Conservation (phyloP, 2,797 vertebrate species). For the Oryzias sinensis region DNA sequence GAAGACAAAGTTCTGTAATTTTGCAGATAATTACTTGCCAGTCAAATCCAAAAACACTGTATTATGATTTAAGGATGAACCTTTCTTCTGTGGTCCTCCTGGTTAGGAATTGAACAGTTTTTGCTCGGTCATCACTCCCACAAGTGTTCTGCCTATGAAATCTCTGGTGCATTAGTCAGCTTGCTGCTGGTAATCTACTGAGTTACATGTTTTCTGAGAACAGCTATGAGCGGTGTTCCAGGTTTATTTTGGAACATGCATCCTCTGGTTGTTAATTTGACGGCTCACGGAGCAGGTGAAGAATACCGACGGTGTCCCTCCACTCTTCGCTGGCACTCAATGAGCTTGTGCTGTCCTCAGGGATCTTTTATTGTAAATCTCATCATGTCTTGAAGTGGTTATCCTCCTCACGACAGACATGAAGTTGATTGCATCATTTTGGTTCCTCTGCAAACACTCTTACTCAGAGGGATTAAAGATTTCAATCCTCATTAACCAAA, state of each 20-base stretch:
- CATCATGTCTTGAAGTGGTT: constrained; percentile 1
- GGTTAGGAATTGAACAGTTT: constrained; percentile 25
- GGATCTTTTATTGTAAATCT: neutral
- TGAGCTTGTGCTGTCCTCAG: neutral
- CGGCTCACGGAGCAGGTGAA: constrained; percentile 25
- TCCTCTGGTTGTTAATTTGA: constrained; percentile 33
- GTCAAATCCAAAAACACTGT: too few relatives aligned
- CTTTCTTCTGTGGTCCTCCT: constrained; percentile 6
- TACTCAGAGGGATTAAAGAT: constrained; percentile 24
- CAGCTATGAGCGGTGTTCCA: constrained; percentile 41
- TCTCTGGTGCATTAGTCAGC: constrained; percentile 69
- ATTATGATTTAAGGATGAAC: too few relatives aligned
- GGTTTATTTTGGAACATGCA: constrained; percentile 24
- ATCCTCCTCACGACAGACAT: constrained; percentile 9
- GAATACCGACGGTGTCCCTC: constrained; percentile 20
- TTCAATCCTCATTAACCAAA: constrained; percentile 41
- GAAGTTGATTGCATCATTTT: constrained; percentile 25
- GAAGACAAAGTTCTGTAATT: constrained; percentile 7
- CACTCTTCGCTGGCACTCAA: neutral
- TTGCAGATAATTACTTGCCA: neutral
- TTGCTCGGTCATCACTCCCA: constrained; percentile 43
- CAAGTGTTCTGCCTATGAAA: constrained; percentile 54
- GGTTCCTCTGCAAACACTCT: constrained; percentile 23
- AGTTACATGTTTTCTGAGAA: constrained; percentile 61
- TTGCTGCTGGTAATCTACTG: constrained; percentile 63